phyloP scores from a whole-genome alignment of 1,140 invertebrate genomes.

The Drosophila rufa region DNA sequence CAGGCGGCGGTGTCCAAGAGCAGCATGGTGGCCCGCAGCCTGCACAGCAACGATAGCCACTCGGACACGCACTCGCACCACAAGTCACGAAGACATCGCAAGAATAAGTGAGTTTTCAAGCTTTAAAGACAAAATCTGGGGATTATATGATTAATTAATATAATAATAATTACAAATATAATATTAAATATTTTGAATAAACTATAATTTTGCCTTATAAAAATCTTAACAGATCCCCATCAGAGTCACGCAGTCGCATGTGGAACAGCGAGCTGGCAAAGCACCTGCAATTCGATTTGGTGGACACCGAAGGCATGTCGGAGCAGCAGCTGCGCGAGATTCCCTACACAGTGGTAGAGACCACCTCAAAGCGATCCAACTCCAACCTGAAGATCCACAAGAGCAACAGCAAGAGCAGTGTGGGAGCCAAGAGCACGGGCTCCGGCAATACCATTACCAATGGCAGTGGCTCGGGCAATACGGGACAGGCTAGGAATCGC shows the following conservation, averaged over 20 bases:
- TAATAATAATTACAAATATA: background rate
- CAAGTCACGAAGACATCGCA: slow-evolving; percentile 87
- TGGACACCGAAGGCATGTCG: slow-evolving; percentile 95
- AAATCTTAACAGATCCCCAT: slow-evolving; percentile 89
- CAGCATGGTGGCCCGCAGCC: slow-evolving; percentile 85
- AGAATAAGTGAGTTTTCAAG: slow-evolving; percentile 88
- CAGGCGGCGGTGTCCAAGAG: slow-evolving; percentile 89
- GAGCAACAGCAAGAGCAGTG: slow-evolving; percentile 82
- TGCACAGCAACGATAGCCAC: slow-evolving; percentile 86
- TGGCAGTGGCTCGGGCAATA: slow-evolving; percentile 62
- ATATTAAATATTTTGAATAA: no score
- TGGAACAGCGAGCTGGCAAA: slow-evolving; percentile 90
- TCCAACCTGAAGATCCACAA: slow-evolving; percentile 84
- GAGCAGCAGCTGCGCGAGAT: slow-evolving; percentile 95
- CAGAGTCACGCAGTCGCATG: slow-evolving; percentile 87
- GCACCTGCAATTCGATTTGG: slow-evolving; percentile 95
- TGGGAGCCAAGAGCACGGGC: slow-evolving; percentile 80
- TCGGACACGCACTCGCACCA: slow-evolving; percentile 86
- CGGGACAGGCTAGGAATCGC: slow-evolving; percentile 79
- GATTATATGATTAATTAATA: no score
- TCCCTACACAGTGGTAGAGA: slow-evolving; percentile 95
- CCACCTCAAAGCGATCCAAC: slow-evolving; percentile 85
- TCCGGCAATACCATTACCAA: slow-evolving; percentile 83
- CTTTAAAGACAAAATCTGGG: no score
- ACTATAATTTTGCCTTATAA: no score